Evolutionary conservation across 2,888 invertebrate genomes (phyloP).

Genomic region (Thymelicus acteon): DNA sequence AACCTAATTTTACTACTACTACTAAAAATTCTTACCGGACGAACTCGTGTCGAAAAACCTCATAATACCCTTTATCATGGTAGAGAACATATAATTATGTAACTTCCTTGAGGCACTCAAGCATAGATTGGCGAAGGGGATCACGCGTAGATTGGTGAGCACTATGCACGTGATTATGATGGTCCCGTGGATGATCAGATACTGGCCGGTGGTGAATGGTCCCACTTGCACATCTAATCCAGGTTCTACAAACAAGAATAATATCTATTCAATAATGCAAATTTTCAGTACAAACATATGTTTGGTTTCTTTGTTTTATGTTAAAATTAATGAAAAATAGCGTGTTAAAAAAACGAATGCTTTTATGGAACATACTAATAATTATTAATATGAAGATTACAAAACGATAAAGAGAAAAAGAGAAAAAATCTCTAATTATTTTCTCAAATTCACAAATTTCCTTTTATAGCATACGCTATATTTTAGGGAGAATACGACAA

Average conservation of each 20-base stretch:
- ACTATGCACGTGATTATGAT: slow-evolving; percentile 81
- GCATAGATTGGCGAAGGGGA: slow-evolving; percentile 87
- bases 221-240: slow-evolving; percentile 70
- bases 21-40: slow-evolving; percentile 73
- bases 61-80: slow-evolving; percentile 78
- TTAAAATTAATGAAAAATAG: too few species aligned
- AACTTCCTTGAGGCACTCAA: slow-evolving; percentile 87
- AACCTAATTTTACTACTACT: too few species aligned
- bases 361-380: too few species aligned
- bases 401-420: too few species aligned
- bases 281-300: too few species aligned
- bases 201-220: slow-evolving; percentile 72
- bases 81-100: slow-evolving; percentile 89
- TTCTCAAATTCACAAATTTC: too few species aligned
- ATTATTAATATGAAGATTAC: too few species aligned
- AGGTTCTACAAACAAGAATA: slow-evolving; percentile 66
- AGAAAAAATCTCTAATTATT: too few species aligned
- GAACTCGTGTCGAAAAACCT: slow-evolving; percentile 94
- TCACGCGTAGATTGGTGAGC: slow-evolving; percentile 85
- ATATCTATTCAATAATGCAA: not conserved
- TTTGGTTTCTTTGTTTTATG: too few species aligned
- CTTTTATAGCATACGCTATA: too few species aligned
- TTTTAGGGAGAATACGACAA: too few species aligned
- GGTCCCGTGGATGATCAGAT: slow-evolving; percentile 86
- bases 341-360: too few species aligned